Evolutionary conservation across 1,140 invertebrate species (phyloP), one percentile per base, ranked within the genome.

Genomic region (Zophobas morio): DNA sequence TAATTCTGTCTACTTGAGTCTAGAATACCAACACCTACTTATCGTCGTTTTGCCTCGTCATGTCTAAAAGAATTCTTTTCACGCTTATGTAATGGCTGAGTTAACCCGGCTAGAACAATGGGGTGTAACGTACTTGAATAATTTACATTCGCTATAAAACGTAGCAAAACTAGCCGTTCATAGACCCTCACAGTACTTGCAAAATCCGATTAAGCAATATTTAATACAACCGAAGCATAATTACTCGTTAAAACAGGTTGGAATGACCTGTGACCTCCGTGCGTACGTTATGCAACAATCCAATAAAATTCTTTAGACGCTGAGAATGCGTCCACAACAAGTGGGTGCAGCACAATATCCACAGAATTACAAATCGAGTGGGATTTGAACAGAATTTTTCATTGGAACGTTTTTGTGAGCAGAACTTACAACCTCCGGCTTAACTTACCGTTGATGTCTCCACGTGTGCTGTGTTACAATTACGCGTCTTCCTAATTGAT

Each of bases 301-400:
- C 57, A 63, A 39, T 39, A 63, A 39, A 63, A 63, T 51, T 63
- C 57, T 36, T 39, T 8, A 36, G 57, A 39, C 57, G 57, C 39
- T 8, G 36, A 63, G 57, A 63, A 63, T 63, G 57, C 37, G 37
- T 63, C 35, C 8, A 63, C 57, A 63, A 6, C 35, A n/a, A 20
- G 1, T 63, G 35, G 57, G 57, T 63, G 57, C 57, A 63, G 57
- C 57, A 20, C 49, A 51, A 46, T 20, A 51, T 51, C 49, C 4
- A 51, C 49, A 20, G 49, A 51, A 51, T 51, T 20, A 46, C 49
- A 51, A 51, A 51, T 51, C 49, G 49, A 51, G 49, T 20, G 49
- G n/a, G n/a, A n/a, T 51, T 20, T 6, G 49, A 2, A 51, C 4
- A 4, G 42, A 46, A 46, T 46, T 46, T 46, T 46, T 46, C 42